Conservation (phyloP, 2,797 vertebrate genomes). For the Darevskia mixta region DNA sequence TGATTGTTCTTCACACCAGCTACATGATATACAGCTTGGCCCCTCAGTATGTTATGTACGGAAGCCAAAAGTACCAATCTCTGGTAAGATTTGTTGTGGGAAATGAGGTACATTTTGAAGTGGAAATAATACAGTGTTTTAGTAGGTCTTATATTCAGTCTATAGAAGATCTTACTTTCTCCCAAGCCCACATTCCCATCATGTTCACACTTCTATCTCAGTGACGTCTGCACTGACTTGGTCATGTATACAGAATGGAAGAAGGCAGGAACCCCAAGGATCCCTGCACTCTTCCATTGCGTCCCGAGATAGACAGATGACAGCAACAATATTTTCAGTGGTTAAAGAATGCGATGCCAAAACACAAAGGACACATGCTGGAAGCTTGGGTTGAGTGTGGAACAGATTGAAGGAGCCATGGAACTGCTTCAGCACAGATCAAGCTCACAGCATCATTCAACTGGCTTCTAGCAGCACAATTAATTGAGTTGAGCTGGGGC, state of each 20-base stretch:
- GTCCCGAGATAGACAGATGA: too few relatives aligned
- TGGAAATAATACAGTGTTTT: not conserved
- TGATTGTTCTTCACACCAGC: slow-evolving; percentile 97
- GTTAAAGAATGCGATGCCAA: not conserved
- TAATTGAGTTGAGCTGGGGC: not conserved
- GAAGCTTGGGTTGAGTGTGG: not conserved
- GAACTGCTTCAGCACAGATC: not conserved
- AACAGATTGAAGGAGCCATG: not conserved
- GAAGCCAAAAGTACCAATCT: slow-evolving; percentile 94
- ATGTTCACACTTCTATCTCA: too few relatives aligned
- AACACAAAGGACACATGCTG: too few relatives aligned
- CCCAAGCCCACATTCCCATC: too few relatives aligned
- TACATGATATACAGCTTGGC: slow-evolving; percentile 99
- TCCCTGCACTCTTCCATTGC: too few relatives aligned
- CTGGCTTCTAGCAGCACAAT: not conserved
- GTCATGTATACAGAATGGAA: too few relatives aligned
- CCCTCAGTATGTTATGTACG: slow-evolving; percentile 98
- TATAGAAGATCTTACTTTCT: not conserved
- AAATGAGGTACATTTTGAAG: not conserved
- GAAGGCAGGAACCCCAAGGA: too few relatives aligned
- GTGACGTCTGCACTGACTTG: too few relatives aligned
- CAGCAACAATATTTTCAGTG: too few relatives aligned
- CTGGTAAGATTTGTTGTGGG: slow-evolving; percentile 82
- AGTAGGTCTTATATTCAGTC: not conserved
- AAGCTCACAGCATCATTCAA: not conserved